Evolutionary conservation across 2,888 invertebrate genomes (phyloP).

Genomic region (Shargacucullia verbasci): DNA sequence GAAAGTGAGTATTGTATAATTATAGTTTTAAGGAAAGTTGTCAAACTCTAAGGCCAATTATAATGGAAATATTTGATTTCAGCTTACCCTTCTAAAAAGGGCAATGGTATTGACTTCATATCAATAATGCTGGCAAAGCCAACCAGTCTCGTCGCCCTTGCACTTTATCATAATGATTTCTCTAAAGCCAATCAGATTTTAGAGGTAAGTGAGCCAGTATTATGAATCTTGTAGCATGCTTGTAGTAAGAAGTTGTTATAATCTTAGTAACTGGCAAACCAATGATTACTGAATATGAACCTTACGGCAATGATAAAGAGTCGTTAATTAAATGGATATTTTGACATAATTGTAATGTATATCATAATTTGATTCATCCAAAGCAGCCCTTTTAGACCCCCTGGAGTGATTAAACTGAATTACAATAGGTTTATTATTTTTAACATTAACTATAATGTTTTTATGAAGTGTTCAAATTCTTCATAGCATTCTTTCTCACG

Average conservation of each 20-base stretch:
- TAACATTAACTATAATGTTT: slow-evolving; percentile 74
- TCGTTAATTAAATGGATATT: too few relatives aligned
- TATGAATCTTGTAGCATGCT: not conserved
- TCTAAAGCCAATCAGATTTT: slow-evolving; percentile 94
- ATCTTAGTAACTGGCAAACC: too few relatives aligned
- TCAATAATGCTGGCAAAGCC: slow-evolving; percentile 93
- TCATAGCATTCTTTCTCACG: slow-evolving; percentile 89
- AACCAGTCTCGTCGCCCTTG: slow-evolving; percentile 93
- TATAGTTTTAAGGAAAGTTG: not conserved
- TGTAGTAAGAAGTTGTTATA: too few relatives aligned
- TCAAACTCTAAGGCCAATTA: not conserved
- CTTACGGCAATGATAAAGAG: too few relatives aligned
- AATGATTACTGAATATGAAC: too few relatives aligned
- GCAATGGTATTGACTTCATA: slow-evolving; percentile 85
- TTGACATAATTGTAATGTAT: too few relatives aligned
- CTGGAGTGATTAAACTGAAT: not conserved
- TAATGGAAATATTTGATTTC: slow-evolving; percentile 49
- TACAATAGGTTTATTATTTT: slow-evolving; percentile 4
- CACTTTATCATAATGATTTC: slow-evolving; percentile 92
- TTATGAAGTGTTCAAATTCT: slow-evolving; percentile 87
- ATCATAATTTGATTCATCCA: too few relatives aligned
- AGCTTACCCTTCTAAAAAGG: slow-evolving; percentile 72
- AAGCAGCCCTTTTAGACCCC: too few relatives aligned
- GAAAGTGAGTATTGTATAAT: slow-evolving; percentile 75
- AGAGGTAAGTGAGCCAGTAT: slow-evolving; percentile 89